Evolutionary conservation across 2,113 vertebrate genomes (phyloP).

Genomic region (Rallus limicola): DNA sequence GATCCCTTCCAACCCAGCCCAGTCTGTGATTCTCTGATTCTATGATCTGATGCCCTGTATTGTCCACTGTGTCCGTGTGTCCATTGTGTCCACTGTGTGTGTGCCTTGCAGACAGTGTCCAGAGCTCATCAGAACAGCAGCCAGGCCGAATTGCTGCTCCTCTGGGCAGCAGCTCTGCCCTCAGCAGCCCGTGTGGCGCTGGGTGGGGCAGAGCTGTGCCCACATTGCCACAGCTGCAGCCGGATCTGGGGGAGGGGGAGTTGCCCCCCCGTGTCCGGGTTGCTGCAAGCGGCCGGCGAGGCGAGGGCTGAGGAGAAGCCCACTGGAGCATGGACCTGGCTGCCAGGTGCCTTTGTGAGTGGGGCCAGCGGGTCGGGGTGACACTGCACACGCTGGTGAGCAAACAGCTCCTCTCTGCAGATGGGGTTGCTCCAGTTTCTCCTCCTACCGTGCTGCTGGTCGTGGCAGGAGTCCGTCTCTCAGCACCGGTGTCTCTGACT

Average conservation of each 20-base stretch:
- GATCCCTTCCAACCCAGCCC: no score
- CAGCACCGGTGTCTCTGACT: neutral
- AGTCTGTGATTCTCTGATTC: no score
- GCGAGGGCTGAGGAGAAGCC: neutral
- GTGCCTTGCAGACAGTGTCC: neutral
- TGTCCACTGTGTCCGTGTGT: neutral
- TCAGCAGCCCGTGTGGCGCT: neutral
- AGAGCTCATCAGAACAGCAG: neutral
- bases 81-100: no score
- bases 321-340: neutral
- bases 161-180: neutral
- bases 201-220: neutral
- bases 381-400: neutral
- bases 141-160: neutral
- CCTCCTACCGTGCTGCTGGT: accelerated
- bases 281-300: neutral
- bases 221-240: accelerated
- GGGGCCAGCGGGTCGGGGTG: neutral
- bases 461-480: neutral
- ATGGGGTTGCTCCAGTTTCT: neutral
- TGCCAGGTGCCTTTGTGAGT: neutral
- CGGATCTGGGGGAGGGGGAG: neutral
- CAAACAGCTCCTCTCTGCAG: neutral
- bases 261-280: neutral
- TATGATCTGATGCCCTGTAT: accelerated